Conservation (phyloP, 2,888 invertebrate species). For the Gastracanthus pulcherrimus region DNA sequence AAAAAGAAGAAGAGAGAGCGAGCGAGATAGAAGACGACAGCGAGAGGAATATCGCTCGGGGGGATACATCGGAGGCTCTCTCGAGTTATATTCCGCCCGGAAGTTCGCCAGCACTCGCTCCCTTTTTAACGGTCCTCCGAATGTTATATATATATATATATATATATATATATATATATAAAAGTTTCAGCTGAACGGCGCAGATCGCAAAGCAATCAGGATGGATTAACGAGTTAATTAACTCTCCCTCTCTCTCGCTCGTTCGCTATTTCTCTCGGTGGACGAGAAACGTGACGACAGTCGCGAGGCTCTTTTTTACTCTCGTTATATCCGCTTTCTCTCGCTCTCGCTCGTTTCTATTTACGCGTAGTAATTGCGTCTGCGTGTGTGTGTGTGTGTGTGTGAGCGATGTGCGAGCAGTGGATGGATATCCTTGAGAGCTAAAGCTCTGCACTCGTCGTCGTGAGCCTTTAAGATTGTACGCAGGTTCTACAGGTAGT, state of each 20-base stretch:
- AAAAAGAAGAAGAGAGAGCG: slow-evolving; percentile 1
- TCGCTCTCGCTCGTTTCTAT: background rate
- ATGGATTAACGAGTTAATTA: slow-evolving; percentile 53
- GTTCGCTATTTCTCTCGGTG: no score
- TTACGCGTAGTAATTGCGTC: no score
- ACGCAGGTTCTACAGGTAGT: no score
- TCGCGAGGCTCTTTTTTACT: background rate
- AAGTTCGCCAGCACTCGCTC: background rate
- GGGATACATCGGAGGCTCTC: background rate
- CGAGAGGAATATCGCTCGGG: slow-evolving; percentile 5
- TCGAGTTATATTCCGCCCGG: background rate
- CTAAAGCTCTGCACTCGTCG: background rate
- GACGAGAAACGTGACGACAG: slow-evolving; percentile 8
- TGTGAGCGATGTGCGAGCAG: no score
- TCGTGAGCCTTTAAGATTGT: background rate
- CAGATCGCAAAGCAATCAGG: slow-evolving; percentile 39
- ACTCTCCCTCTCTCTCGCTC: background rate
- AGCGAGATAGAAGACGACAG: background rate
- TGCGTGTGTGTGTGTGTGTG: background rate
- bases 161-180: background rate
- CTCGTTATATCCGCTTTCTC: background rate
- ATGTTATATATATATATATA: background rate
- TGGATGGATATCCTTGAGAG: background rate
- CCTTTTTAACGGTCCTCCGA: background rate
- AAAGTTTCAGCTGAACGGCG: slow-evolving; percentile 29